phyloP scores from a whole-genome alignment of 2,113 vertebrate genomes.

The Limanda limanda region DNA sequence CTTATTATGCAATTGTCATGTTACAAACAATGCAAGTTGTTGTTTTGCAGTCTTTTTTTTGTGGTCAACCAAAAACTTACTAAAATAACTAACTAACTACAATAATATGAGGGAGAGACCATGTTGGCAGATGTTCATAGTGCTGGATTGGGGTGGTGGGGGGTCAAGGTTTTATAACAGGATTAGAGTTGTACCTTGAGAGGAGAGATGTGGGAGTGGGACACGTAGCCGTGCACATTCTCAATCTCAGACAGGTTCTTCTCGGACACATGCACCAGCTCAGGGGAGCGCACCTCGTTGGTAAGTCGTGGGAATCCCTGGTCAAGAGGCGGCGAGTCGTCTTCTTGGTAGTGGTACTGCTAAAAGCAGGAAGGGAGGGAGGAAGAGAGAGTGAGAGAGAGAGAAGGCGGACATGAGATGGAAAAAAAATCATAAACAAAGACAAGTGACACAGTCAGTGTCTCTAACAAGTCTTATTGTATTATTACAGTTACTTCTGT shows the following conservation, averaged over 20 bases:
- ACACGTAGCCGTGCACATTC: slow-evolving; percentile 96
- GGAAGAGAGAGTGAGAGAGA: neutral
- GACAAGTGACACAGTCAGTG: neutral
- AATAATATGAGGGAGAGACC: neutral
- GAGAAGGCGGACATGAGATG: neutral
- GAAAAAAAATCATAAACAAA: neutral
- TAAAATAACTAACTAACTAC: no score
- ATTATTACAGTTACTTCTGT: no score
- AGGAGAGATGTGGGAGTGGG: slow-evolving; percentile 96
- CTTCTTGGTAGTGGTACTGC: slow-evolving; percentile 97
- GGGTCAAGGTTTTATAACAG: neutral
- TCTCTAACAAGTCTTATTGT: neutral
- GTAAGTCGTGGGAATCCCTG: slow-evolving; percentile 92
- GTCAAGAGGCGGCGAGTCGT: slow-evolving; percentile 88
- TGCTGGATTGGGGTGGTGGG: slow-evolving; percentile 7
- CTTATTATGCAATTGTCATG: neutral
- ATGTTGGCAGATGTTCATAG: slow-evolving; percentile 39
- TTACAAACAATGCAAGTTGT: no score
- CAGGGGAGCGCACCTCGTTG: slow-evolving; percentile 90
- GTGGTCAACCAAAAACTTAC: neutral
- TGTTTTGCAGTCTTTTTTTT: no score
- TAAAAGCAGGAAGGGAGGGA: slow-evolving; percentile 39
- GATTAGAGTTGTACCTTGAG: slow-evolving; percentile 86
- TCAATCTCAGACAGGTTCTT: slow-evolving; percentile 98
- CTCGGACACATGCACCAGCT: slow-evolving; percentile 96